Conservation (phyloP, 2,797 vertebrate genomes). For the Phoxinus dragarum region DNA sequence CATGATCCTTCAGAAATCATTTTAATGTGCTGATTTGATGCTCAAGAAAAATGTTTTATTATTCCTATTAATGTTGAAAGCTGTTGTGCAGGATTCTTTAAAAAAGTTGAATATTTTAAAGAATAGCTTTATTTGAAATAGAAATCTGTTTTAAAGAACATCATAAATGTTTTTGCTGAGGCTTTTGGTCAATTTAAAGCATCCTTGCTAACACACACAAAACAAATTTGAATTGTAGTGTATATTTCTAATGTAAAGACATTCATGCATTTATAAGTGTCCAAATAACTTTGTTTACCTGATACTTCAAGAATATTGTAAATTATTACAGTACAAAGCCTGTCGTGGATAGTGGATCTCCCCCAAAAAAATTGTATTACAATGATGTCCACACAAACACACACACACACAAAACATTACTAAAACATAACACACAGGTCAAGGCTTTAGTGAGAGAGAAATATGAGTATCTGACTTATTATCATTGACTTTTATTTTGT, state of each 20-base stretch:
- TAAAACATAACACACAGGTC: background rate
- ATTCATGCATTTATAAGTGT: background rate
- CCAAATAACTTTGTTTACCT: too few species aligned
- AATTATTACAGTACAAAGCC: too few species aligned
- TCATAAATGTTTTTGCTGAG: background rate
- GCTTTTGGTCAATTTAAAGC: too few species aligned
- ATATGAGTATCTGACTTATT: background rate
- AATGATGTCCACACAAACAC: too few species aligned
- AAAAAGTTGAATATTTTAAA: background rate
- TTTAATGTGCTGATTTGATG: background rate
- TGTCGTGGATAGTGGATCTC: too few species aligned
- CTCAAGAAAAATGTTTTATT: background rate
- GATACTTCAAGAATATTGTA: too few species aligned
- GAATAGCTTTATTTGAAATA: background rate
- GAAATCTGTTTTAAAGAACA: background rate
- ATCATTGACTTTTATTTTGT: conserved; percentile 18
- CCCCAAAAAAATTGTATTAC: too few species aligned
- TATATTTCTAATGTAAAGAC: background rate
- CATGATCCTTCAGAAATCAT: background rate
- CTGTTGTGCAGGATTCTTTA: background rate
- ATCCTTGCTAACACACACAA: too few species aligned
- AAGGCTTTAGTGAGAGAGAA: background rate
- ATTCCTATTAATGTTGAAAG: background rate
- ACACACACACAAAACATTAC: too few species aligned
- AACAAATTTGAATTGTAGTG: too few species aligned